Percentiles rank a stretch among this genome's conserved stretches.
Conservation (phyloP, 2,888 invertebrate genomes). For the Agonopterix heracliana region DNA sequence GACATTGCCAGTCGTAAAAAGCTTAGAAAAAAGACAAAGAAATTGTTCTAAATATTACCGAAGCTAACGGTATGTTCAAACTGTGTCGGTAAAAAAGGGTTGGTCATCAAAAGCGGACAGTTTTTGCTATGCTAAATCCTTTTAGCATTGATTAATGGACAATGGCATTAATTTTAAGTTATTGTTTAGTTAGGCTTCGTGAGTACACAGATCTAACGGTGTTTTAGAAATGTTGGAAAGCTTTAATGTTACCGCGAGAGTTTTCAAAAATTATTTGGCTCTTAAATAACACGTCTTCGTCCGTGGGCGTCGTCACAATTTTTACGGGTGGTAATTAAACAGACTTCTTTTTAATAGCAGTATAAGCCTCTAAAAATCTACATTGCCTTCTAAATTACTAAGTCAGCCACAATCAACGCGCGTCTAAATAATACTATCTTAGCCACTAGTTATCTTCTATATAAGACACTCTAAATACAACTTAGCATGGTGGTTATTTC, state of each 20-base stretch:
- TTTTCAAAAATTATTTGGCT: too few relatives aligned
- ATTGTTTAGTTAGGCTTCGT: constrained; percentile 38
- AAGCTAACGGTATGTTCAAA: constrained; percentile 44
- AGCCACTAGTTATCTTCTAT: too few relatives aligned
- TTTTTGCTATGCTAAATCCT: constrained; percentile 56
- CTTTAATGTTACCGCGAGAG: constrained; percentile 28
- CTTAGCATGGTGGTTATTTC: too few relatives aligned
- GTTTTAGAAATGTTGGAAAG: constrained; percentile 4
- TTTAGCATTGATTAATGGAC: constrained; percentile 65
- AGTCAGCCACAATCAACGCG: too few relatives aligned
- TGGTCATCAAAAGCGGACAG: constrained; percentile 38
- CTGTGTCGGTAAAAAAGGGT: constrained; percentile 57
- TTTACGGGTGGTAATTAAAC: too few relatives aligned
- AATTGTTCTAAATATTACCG: constrained; percentile 55
- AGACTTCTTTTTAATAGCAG: too few relatives aligned
- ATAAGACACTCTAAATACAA: too few relatives aligned
- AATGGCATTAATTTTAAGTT: constrained; percentile 53
- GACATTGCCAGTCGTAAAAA: constrained; percentile 54
- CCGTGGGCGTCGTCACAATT: too few relatives aligned
- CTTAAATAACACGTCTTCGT: too few relatives aligned
- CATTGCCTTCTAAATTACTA: too few relatives aligned
- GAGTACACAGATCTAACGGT: constrained; percentile 25
- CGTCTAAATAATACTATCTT: too few relatives aligned
- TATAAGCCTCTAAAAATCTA: too few relatives aligned
- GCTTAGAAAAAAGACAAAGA: constrained; percentile 52